A percentile compares a stretch with the other conserved stretches of the same genome.
phyloP scores from a whole-genome alignment of 2,888 invertebrate genomes.

The Eremobia ochroleuca region DNA sequence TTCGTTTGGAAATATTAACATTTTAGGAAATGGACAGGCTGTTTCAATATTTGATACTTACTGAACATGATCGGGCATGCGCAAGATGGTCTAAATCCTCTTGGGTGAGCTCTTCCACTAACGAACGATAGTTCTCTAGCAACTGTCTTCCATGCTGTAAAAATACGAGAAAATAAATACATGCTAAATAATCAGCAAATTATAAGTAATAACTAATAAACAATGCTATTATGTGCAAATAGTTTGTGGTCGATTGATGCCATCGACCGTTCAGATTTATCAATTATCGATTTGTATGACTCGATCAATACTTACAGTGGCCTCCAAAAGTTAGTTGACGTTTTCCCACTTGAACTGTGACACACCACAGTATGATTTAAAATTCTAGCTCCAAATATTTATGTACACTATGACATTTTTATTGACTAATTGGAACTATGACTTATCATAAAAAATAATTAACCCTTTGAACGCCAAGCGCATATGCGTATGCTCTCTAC shows the following conservation, averaged over 20 bases:
- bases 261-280: not conserved
- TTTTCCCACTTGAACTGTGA: not conserved
- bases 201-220: not conserved
- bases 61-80: conserved; percentile 96
- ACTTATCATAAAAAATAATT: too few relatives aligned
- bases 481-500: too few relatives aligned
- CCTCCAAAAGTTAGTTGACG: too few relatives aligned
- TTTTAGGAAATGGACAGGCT: not conserved
- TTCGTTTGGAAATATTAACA: not conserved
- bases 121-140: conserved; percentile 96
- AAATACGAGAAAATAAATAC: conserved; percentile 21
- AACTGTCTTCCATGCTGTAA: conserved; percentile 94
- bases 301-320: not conserved
- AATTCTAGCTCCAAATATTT: not conserved
- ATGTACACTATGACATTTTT: not conserved
- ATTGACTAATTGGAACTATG: too few relatives aligned
- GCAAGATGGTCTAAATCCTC: conserved; percentile 96
- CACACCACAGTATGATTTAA: not conserved
- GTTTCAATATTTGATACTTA: conserved; percentile 86
- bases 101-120: conserved; percentile 96
- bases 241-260: not conserved
- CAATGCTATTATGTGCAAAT: not conserved
- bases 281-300: not conserved
- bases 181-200: not conserved
- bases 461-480: too few relatives aligned